phyloP scores from a whole-genome alignment of 2,797 vertebrate genomes.

The Microcaecilia unicolor region DNA sequence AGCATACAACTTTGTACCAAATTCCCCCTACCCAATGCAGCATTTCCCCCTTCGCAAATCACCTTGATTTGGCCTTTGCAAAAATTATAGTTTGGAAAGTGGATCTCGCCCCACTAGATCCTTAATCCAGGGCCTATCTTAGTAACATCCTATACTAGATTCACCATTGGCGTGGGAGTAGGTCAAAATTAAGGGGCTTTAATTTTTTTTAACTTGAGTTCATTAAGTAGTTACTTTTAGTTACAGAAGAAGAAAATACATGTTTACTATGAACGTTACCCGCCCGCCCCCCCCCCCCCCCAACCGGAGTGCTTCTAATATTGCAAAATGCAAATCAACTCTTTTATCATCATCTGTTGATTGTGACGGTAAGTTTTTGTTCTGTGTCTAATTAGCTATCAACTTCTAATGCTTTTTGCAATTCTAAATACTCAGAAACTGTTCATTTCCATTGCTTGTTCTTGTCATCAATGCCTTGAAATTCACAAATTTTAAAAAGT shows the following conservation, averaged over 20 bases:
- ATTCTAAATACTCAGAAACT: no score
- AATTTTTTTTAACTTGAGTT: constrained; percentile 13
- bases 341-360: constrained; percentile 30
- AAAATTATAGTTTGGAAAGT: constrained; percentile 34
- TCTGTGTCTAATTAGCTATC: constrained; percentile 41
- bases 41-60: constrained; percentile 19
- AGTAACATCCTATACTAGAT: constrained; percentile 41
- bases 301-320: constrained; percentile 13
- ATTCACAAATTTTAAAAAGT: no score
- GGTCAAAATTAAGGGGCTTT: constrained; percentile 34
- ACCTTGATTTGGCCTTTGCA: constrained; percentile 22
- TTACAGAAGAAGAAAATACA: constrained; percentile 15
- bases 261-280: constrained; percentile 11
- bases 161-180: constrained; percentile 44
- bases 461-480: no score
- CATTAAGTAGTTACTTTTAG: constrained; percentile 30
- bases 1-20: constrained; percentile 57
- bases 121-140: constrained; percentile 25
- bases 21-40: constrained; percentile 44
- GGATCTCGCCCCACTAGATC: constrained; percentile 22
- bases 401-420: constrained; percentile 15
- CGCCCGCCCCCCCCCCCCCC: no score
- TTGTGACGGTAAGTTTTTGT: constrained; percentile 46
- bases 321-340: constrained; percentile 24
- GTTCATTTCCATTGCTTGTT: no score